These are phyloP conservation scores for Oceanites oceanicus DNA, from an alignment of 2,113 vertebrate genomes.

Conservation along the genomic window DNA sequence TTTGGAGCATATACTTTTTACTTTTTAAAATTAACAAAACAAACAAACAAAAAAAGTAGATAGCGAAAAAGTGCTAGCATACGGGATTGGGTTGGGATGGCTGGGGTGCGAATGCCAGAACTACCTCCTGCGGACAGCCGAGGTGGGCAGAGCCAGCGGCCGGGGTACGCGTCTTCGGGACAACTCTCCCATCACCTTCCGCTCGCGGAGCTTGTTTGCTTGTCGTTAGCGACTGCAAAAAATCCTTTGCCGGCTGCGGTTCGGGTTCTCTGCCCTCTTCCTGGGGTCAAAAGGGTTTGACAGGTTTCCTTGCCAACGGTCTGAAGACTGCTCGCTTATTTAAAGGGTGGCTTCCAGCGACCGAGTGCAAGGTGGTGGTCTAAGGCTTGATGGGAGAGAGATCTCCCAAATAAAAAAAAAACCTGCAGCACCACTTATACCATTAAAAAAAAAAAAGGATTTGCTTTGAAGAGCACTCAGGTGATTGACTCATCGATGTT, in stretches of 20 bases:
- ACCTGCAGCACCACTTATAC: neutral
- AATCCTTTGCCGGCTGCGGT: fast-evolving
- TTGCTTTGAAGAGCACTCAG: constrained; percentile 49
- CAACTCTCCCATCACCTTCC: neutral
- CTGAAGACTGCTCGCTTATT: neutral
- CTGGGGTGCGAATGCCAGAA: constrained; percentile 37
- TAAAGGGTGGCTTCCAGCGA: neutral
- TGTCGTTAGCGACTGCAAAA: neutral
- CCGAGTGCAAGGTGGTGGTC: neutral
- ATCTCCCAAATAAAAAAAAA: neutral
- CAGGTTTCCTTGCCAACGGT: neutral
- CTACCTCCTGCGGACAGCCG: constrained; percentile 67
- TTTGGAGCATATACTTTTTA: constrained; percentile 58
- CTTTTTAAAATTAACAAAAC: constrained; percentile 33
- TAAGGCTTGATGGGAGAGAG: neutral
- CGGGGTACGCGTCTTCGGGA: neutral
- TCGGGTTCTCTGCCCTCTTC: neutral
- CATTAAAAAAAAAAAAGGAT: neutral
- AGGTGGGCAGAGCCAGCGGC: neutral
- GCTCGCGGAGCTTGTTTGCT: neutral
- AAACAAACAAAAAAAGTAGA: neutral
- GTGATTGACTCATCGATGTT: neutral
- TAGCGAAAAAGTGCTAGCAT: constrained; percentile 47
- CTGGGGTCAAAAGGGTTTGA: neutral
- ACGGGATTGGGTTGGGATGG: constrained; percentile 38